phyloP scores from a whole-genome alignment of 2,797 vertebrate genomes.

The Pelodytes ibericus region DNA sequence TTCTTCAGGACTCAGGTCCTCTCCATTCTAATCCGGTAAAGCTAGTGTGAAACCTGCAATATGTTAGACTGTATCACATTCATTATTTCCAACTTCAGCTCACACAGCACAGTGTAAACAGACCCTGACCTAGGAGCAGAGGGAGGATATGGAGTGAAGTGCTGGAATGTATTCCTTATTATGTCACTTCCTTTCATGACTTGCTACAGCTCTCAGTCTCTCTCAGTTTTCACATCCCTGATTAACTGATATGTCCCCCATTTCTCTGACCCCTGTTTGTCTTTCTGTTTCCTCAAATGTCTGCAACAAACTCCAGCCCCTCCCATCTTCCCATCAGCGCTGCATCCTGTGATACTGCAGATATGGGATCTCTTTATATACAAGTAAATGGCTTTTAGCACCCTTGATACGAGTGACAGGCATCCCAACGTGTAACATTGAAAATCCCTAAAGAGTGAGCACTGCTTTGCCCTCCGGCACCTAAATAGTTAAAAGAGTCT shows the following conservation, averaged over 20 bases:
- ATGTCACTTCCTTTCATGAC: constrained; percentile 37
- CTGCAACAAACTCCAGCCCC: neutral
- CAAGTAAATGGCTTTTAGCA: neutral
- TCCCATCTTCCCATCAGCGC: constrained; percentile 47
- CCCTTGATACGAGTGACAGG: neutral
- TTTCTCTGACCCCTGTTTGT: constrained; percentile 29
- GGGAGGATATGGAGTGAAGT: constrained; percentile 41
- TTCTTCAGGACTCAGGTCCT: neutral
- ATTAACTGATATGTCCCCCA: neutral
- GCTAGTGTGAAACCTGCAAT: neutral
- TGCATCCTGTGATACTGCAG: constrained; percentile 43
- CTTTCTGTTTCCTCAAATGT: constrained; percentile 31
- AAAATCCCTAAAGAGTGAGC: too few relatives aligned
- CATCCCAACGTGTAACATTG: too few relatives aligned
- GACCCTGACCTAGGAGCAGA: constrained; percentile 35
- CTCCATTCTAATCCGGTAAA: neutral
- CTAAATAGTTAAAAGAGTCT: too few relatives aligned
- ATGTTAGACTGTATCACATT: constrained; percentile 4
- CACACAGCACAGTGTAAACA: constrained; percentile 29
- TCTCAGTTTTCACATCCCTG: constrained; percentile 8
- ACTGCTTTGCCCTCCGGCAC: too few relatives aligned
- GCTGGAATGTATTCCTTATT: constrained; percentile 19
- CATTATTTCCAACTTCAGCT: neutral
- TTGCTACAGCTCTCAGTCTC: neutral
- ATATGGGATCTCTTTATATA: neutral